These are phyloP conservation scores for Peromyscus polionotus DNA, from an alignment of 2,113 vertebrate genomes.

Conservation along the genomic window DNA sequence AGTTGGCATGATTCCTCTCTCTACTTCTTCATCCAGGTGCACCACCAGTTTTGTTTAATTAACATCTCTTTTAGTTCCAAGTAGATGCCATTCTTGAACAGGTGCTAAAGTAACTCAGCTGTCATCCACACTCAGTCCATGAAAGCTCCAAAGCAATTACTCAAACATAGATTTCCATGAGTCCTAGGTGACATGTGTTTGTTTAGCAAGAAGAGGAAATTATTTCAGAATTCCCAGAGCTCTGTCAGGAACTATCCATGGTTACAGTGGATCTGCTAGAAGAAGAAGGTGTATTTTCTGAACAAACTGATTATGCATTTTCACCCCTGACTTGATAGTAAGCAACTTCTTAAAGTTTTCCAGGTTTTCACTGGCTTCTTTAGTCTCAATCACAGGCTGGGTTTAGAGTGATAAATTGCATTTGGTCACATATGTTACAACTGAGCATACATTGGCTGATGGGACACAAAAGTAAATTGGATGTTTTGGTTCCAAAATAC, in stretches of 20 bases:
- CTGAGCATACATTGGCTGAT: background rate
- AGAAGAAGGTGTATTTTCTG: no score
- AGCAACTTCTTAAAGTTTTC: background rate
- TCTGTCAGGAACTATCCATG: background rate
- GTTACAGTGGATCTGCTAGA: background rate
- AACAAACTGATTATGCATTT: background rate
- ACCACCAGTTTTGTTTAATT: accelerated
- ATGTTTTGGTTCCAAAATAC: background rate
- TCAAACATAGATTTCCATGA: background rate
- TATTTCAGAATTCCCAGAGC: background rate
- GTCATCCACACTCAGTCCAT: background rate
- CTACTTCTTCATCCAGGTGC: background rate
- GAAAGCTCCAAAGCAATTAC: background rate
- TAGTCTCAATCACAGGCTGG: background rate
- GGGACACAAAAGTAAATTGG: background rate
- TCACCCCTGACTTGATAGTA: background rate
- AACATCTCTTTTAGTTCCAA: background rate
- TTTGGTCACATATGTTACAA: background rate
- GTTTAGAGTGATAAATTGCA: background rate
- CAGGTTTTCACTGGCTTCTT: background rate
- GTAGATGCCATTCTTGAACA: background rate
- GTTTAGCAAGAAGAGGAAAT: accelerated
- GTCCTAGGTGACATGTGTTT: background rate
- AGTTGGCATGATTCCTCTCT: background rate
- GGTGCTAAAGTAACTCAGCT: background rate